Evolutionary conservation across 2,888 invertebrate genomes (phyloP), one percentile per base, ranked within the genome.

Genomic region (Nomada ruficornis): DNA sequence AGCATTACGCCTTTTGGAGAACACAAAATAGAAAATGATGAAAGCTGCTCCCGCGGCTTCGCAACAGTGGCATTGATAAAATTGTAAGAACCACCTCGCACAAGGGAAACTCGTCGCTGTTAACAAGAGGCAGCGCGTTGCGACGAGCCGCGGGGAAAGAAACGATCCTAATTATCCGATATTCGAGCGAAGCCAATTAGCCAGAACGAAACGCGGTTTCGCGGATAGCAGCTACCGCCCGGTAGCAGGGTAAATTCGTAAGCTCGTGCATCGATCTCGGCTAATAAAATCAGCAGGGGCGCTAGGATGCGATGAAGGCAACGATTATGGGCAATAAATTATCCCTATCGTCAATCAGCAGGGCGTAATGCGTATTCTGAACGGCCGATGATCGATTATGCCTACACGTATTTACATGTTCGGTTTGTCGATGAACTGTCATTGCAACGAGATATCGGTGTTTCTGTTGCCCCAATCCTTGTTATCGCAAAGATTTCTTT

Each of bases 291-390:
- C 77, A 83, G 80, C 83, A 62, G 54, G 55, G 44, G 13, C n/a
- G 50, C 54, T 26, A 44, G 68, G 44, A 65, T 36, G 70, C 76
- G 82, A 57, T n/a, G 68, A 80, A 68, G 74, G 73, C 67, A 78
- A 76, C 81, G 84, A 85, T 82, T 64, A 74, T 55, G 74, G 57
- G 72, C 80, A 62, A 85, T 85, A 82, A 84, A 85, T 85, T 84
- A 82, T 77, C 82, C 82, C 36, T 77, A 77, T 84, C 81, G 64
- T n/a, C 62, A 42, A 81, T 80, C 84, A 74, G 62, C 73, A 47
- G 70, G 26, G 60, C 62, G 69, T 71, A 55, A 73, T 44, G 69
- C 47, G 67, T 54, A 82, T 26, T 69, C 68, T 44, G 74, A 68
- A 64, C 62, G 47, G 42, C 15, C 63, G 76, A 75, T 85, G 79